Percentiles rank a stretch among this genome's conserved stretches.
phyloP scores from a whole-genome alignment of 2,888 invertebrate species.

The Dasysyrphus tricinctus region DNA sequence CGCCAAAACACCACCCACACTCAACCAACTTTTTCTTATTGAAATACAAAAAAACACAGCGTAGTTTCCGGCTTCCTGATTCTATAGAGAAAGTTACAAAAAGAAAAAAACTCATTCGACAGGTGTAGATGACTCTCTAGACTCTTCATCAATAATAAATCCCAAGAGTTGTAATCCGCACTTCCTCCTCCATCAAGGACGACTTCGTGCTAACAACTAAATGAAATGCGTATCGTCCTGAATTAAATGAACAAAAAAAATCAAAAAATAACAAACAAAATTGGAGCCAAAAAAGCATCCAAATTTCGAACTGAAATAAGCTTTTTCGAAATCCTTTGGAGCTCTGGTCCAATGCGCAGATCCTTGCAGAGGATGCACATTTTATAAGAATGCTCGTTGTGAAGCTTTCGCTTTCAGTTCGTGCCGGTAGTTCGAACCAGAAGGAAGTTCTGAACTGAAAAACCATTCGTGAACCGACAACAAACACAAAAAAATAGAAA shows the following conservation, averaged over 20 bases:
- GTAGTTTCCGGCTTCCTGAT: constrained; percentile 63
- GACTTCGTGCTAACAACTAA: constrained; percentile 67
- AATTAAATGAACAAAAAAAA: not conserved
- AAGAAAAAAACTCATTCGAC: constrained; percentile 36
- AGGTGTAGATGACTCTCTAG: constrained; percentile 45
- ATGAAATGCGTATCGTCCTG: constrained; percentile 65
- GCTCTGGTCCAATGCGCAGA: constrained; percentile 49
- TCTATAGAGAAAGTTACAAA: constrained; percentile 22
- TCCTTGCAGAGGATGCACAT: constrained; percentile 41
- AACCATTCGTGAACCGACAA: not conserved
- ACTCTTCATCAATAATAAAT: constrained; percentile 51
- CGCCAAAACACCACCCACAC: not conserved
- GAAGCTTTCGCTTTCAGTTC: constrained; percentile 74
- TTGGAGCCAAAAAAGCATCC: constrained; percentile 13
- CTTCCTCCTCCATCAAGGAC: constrained; percentile 41
- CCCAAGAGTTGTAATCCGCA: constrained; percentile 34
- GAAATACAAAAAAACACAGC: constrained; percentile 39
- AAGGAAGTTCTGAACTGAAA: constrained; percentile 35
- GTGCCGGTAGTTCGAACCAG: constrained; percentile 73
- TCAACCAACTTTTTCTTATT: not conserved
- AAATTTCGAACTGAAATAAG: constrained; percentile 35
- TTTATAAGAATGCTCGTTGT: constrained; percentile 62
- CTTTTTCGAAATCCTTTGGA: constrained; percentile 51
- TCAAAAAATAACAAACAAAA: not conserved
- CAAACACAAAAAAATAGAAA: not conserved